Percentiles rank a stretch among this genome's conserved stretches.
These are phyloP conservation scores for Diaperis boleti DNA, from an alignment of 2,888 invertebrate genomes.

Conservation along the genomic window DNA sequence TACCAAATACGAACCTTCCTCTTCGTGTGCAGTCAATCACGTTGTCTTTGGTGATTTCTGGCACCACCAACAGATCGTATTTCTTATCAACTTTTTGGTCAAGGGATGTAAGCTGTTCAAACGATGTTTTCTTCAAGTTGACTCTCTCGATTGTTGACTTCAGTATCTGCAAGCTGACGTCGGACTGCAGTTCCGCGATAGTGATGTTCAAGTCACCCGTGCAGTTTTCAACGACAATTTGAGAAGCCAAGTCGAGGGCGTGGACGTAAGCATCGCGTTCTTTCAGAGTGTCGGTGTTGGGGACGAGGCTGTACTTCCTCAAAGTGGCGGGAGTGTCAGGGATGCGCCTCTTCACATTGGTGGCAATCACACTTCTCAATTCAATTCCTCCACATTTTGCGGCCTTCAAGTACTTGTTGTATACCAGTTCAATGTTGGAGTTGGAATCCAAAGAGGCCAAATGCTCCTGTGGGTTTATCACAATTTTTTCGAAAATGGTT, in stretches of 20 bases:
- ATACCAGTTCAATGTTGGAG: not conserved
- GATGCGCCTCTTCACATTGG: constrained; percentile 75
- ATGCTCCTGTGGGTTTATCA: constrained; percentile 65
- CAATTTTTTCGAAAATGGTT: constrained; percentile 67
- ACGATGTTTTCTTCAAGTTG: constrained; percentile 15
- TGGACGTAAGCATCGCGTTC: constrained; percentile 19
- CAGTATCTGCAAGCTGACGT: constrained; percentile 2
- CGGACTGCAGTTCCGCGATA: constrained; percentile 13
- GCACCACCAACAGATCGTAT: constrained; percentile 19
- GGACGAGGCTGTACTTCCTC: constrained; percentile 79
- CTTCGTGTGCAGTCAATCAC: not conserved
- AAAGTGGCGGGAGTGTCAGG: constrained; percentile 79
- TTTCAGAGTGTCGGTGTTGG: constrained; percentile 55
- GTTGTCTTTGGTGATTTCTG: constrained; percentile 13
- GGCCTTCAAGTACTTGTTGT: constrained; percentile 10
- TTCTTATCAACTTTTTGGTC: constrained; percentile 1
- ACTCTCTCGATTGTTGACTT: constrained; percentile 8
- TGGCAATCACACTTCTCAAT: constrained; percentile 79
- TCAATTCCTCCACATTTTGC: constrained; percentile 78
- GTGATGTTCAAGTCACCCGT: constrained; percentile 4
- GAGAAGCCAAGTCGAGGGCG: constrained; percentile 21
- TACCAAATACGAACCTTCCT: constrained; percentile 26
- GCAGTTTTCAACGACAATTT: constrained; percentile 43
- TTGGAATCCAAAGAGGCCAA: constrained; percentile 34
- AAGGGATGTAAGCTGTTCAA: constrained; percentile 4